Base-by-base conservation (phyloP, 1,140 invertebrate species). In the Drosophila varians region DNA sequence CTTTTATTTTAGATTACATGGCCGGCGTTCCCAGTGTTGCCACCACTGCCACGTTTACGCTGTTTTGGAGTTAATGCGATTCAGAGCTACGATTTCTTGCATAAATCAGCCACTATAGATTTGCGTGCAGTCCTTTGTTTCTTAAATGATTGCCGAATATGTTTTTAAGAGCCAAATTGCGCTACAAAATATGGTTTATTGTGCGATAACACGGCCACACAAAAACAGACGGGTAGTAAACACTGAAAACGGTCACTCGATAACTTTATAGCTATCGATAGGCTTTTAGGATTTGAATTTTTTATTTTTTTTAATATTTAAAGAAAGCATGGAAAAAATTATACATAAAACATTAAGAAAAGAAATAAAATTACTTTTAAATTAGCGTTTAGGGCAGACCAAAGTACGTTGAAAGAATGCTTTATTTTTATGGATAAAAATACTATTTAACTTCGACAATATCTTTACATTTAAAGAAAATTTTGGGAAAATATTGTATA, bases 1-100 rank as follows among this genome's bases (percentile, higher is more conserved):
- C 82, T 90, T 90, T 74, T 88, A 74, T 90, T 90, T 74, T 88
- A 74, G 77, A 84, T 88, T 90, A 90, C 84, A 90, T 90, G 89
- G 84, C 89, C 89, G 89, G 89, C 89, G 77, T 75, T 71, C 66
- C 55, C 72, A 83, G 83, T 75, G 83, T 87, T 77, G 83, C 83
- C 82, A 86, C 46, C 71, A 48, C 36, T 31, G 28, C 28, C 28
- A 31, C 28, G 28, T 31, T 31, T 31, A 9, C 28, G 28, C 28
- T 31, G 28, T 31, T 31, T 31, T 31, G 9, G 28, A 31, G 11
- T 31, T 31, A 11, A 3, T 9, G 9, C 9, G 28, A 31, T 31
- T 1, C 9, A 11, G 9, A 31, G 28, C n/a, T 31, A 11, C 9
- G 28, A 11, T 31, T 31, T 31, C 1, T 9, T 31, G 9, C 8